phyloP scores from a whole-genome alignment of 2,888 invertebrate genomes.

The Rugalucina vietnamica region DNA sequence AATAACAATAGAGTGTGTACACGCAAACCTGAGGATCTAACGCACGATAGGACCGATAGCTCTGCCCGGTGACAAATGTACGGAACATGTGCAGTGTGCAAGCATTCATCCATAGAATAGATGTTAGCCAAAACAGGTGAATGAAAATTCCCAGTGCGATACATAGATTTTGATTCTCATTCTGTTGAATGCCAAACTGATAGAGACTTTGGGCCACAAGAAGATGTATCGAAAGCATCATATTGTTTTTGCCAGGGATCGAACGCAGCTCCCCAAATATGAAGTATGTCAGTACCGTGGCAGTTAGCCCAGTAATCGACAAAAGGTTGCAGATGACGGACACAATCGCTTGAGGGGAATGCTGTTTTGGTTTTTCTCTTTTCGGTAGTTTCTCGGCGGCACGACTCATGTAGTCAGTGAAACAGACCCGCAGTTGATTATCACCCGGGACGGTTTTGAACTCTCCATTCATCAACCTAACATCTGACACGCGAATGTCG shows the following conservation, averaged over 20 bases:
- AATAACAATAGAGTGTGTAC: constrained; percentile 51
- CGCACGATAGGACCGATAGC: constrained; percentile 51
- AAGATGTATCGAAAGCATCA: constrained; percentile 56
- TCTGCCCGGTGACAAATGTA: constrained; percentile 61
- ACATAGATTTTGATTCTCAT: constrained; percentile 39
- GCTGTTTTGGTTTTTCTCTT: constrained; percentile 5
- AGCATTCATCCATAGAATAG: constrained; percentile 64
- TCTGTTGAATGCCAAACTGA: constrained; percentile 60
- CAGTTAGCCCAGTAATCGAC: constrained; percentile 50
- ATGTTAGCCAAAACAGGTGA: constrained; percentile 59
- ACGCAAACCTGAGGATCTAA: constrained; percentile 55
- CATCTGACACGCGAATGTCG: constrained; percentile 30
- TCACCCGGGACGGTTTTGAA: constrained; percentile 18
- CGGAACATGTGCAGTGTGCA: constrained; percentile 66
- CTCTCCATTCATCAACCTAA: constrained; percentile 42
- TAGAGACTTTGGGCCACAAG: constrained; percentile 54
- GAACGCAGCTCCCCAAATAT: constrained; percentile 57
- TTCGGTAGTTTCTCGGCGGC: constrained; percentile 20
- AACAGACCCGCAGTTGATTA: constrained; percentile 32
- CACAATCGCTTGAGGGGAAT: constrained; percentile 51
- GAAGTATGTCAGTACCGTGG: constrained; percentile 50
- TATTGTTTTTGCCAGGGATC: constrained; percentile 62
- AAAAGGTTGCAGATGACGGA: constrained; percentile 52
- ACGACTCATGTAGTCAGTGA: constrained; percentile 46
- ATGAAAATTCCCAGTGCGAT: constrained; percentile 53